These are phyloP conservation scores for Australoheros scitulus DNA, from an alignment of 2,113 vertebrate genomes.

Conservation along the genomic window DNA sequence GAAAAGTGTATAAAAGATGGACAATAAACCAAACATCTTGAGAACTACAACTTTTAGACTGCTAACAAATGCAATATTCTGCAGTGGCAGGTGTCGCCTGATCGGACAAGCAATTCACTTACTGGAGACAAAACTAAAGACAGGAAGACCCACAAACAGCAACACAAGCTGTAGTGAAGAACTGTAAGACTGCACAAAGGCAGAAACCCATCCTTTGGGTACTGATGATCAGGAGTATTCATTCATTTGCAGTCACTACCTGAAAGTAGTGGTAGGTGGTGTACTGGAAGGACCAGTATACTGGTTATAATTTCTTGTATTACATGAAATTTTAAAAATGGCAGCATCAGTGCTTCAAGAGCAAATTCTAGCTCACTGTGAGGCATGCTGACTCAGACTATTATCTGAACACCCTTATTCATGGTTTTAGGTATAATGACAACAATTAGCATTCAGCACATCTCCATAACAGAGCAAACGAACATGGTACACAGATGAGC, in stretches of 20 bases:
- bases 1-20: no score
- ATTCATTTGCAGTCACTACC: background rate
- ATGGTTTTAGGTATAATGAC: background rate
- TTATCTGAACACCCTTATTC: background rate
- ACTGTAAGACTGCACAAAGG: background rate
- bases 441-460: background rate
- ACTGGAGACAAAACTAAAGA: constrained; percentile 2
- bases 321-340: background rate
- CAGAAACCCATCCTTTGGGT: background rate
- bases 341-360: background rate
- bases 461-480: background rate
- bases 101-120: background rate
- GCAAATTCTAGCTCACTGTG: no score
- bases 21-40: no score
- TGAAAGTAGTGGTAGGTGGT: background rate
- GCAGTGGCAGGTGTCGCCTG: no score
- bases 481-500: background rate
- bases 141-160: background rate
- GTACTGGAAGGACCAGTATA: background rate
- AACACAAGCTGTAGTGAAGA: background rate
- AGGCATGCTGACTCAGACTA: background rate
- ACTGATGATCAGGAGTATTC: background rate
- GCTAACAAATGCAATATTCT: no score
- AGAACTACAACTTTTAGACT: no score
- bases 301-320: background rate